Conservation (phyloP, 2,797 vertebrate species). For the Florisuga fusca region DNA sequence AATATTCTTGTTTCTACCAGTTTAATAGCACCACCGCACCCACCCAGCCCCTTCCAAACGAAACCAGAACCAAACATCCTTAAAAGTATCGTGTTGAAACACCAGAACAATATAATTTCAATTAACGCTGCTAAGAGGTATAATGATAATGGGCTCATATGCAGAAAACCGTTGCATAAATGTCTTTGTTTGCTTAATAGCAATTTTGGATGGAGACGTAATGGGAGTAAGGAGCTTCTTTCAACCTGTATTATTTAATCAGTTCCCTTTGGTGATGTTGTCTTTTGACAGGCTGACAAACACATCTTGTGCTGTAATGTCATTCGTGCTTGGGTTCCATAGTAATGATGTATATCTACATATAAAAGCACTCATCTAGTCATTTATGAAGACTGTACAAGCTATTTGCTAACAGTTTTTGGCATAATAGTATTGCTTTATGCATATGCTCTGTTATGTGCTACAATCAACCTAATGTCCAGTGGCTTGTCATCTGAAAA, state of each 20-base stretch:
- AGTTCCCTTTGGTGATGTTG: constrained; percentile 28
- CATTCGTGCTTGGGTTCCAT: constrained; percentile 52
- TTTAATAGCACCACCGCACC: background rate
- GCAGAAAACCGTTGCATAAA: background rate
- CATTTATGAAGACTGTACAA: constrained; percentile 1
- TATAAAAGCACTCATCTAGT: constrained; percentile 35
- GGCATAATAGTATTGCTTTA: background rate
- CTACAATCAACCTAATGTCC: constrained; percentile 50
- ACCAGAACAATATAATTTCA: background rate
- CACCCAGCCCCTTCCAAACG: background rate
- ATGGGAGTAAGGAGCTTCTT: background rate
- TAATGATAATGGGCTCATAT: background rate
- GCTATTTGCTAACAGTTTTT: constrained; percentile 37
- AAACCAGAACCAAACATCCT: background rate
- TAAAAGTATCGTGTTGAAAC: background rate
- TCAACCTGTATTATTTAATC: constrained; percentile 38
- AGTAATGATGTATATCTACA: constrained; percentile 41
- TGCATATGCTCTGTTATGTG: background rate
- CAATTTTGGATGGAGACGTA: background rate
- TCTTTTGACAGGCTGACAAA: constrained; percentile 64
- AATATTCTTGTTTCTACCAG: background rate
- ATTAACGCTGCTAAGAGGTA: background rate
- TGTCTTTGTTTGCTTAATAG: background rate
- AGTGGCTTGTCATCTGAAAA: constrained; percentile 37
- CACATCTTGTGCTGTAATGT: constrained; percentile 33